Evolutionary conservation across 2,113 vertebrate species (phyloP).

Genomic region (Heptranchias perlo): DNA sequence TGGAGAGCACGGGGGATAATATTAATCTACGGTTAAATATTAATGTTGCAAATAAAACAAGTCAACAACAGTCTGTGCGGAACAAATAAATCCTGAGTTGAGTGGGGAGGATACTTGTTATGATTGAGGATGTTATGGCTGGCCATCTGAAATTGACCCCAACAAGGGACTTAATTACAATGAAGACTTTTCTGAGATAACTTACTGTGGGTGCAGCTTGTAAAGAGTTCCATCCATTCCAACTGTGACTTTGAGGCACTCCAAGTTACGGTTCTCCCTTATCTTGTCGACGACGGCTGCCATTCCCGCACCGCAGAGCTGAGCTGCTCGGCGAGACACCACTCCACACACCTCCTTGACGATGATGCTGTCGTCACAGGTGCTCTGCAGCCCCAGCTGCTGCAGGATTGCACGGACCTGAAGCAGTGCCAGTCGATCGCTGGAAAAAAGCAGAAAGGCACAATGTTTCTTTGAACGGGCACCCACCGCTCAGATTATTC

Average conservation of each 20-base stretch:
- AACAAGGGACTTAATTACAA: neutral
- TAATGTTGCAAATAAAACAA: neutral
- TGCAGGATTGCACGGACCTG: conserved; percentile 89
- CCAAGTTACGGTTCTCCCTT: conserved; percentile 77
- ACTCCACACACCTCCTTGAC: conserved; percentile 91
- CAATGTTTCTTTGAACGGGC: too few species aligned
- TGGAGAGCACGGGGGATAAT: neutral
- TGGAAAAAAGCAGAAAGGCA: conserved; percentile 43
- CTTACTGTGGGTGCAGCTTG: conserved; percentile 94
- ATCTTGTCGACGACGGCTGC: conserved; percentile 91
- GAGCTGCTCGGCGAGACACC: conserved; percentile 75
- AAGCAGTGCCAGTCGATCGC: conserved; percentile 85
- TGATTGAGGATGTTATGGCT: neutral
- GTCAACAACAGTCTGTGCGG: too few species aligned
- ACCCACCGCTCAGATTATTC: too few species aligned
- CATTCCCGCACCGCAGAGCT: conserved; percentile 85
- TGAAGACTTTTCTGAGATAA: neutral
- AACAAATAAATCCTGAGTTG: neutral
- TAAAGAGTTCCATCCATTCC: conserved; percentile 93
- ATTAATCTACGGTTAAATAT: neutral
- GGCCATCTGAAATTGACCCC: neutral
- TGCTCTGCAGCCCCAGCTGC: conserved; percentile 84
- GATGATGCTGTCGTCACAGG: conserved; percentile 88
- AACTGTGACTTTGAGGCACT: conserved; percentile 75
- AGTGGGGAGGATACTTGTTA: neutral